Evolutionary conservation across 2,888 invertebrate genomes (phyloP), one percentile per base, ranked within the genome.

Genomic region (Liodrosophila aerea): DNA sequence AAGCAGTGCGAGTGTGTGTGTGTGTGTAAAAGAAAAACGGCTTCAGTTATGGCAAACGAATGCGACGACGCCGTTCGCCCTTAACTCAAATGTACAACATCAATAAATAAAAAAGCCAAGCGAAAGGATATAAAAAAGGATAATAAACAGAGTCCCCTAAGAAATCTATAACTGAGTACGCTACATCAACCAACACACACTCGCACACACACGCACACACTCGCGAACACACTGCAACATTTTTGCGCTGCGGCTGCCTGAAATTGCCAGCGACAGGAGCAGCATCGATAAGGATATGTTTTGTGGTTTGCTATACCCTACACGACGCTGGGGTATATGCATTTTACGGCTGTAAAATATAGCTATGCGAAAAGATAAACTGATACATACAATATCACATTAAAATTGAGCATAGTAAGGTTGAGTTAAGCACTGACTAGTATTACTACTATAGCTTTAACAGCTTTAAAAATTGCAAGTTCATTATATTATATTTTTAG

Each of bases 51-150:
- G 78, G 78, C 85, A 70, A 78, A 86, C 85, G 86, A 78, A 86
- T 84, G 78, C 82, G 86, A 62, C 76, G 82, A 68, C 61, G 86
- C 70, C 61, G 64, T 39, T 69, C 66, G 82, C 78, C 82, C 78
- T 78, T 78, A 78, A 78, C 78, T 78, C 78, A 78, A 84, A 84
- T 86, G 78, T 78, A 86, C 78, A 78, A 73, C 86, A 78, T 78
- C 86, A 86, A 78, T 86, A 78, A 78, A 78, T 78, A 78, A 86
- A 76, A 85, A 56, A 44, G 46, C 50, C 60, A 69, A 61, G 77
- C 56, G 82, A 65, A 84, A 84, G 77, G 76, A 85, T 85, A 85
- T 85, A 85, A 77, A 76, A 80, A 82, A 75, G 85, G 85, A 82
- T 80, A 80, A 80, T 80, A 80, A 80, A 85, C 83, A 82, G 70